These are phyloP conservation scores for Cataglyphis hispanica DNA, from an alignment of 1,140 invertebrate genomes.

Conservation along the genomic window DNA sequence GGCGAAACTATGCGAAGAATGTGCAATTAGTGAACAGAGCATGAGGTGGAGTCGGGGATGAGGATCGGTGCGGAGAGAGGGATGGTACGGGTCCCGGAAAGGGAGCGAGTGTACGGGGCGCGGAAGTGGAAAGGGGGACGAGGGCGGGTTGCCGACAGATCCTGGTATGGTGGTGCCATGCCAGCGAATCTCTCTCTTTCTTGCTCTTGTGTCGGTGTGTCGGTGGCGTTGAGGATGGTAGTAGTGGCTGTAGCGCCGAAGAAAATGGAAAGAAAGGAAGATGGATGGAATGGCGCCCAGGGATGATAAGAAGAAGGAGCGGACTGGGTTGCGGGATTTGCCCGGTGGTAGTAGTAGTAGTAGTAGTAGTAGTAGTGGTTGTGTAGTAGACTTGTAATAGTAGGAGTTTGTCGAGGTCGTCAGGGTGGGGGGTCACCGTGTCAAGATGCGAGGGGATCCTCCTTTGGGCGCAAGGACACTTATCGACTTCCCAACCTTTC, in stretches of 20 bases:
- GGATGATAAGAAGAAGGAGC: slow-evolving; percentile 77
- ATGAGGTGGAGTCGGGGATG: slow-evolving; percentile 75
- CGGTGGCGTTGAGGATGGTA: slow-evolving; percentile 29
- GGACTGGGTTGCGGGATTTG: slow-evolving; percentile 58
- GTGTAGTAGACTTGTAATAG: too few species aligned
- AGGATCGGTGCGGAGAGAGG: slow-evolving; percentile 63
- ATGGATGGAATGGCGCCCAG: slow-evolving; percentile 83
- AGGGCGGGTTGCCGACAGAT: slow-evolving; percentile 55
- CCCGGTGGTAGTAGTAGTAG: slow-evolving; percentile 34
- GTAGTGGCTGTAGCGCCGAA: slow-evolving; percentile 76
- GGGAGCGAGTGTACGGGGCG: slow-evolving; percentile 65
- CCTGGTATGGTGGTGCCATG: slow-evolving; percentile 75
- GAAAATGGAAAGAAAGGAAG: slow-evolving; percentile 86
- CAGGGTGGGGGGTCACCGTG: slow-evolving; percentile 76
- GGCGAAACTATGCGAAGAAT: slow-evolving; percentile 96
- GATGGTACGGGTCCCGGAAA: slow-evolving; percentile 69
- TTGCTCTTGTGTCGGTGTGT: slow-evolving; percentile 25
- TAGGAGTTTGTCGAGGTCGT: slow-evolving; percentile 60
- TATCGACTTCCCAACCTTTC: slow-evolving; percentile 75
- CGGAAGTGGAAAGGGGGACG: not conserved
- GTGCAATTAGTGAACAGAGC: slow-evolving; percentile 94
- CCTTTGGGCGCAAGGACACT: slow-evolving; percentile 74
- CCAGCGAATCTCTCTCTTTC: slow-evolving; percentile 56
- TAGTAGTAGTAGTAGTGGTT: not conserved
- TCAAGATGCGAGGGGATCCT: slow-evolving; percentile 77